Percentiles rank a stretch among this genome's conserved stretches.
Evolutionary conservation across 23 tunicate species (phyloP).

Genomic region (Clavelina lepadiformis): DNA sequence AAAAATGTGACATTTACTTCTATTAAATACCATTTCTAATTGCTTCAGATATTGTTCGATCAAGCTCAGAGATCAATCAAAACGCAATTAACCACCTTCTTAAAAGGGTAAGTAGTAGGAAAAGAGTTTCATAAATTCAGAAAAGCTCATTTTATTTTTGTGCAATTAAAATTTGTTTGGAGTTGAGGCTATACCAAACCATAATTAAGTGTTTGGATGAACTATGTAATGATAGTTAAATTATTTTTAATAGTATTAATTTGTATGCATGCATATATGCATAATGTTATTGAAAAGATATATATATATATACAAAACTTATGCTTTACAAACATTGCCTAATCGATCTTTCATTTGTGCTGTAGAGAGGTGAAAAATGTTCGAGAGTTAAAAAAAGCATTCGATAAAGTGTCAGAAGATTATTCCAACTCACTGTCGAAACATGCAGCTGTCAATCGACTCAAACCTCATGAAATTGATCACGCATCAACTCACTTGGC

Average conservation of each 20-base stretch:
- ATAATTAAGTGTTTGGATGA: no score
- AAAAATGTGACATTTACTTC: no score
- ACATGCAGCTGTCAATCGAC: slow-evolving; percentile 49
- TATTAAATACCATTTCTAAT: no score
- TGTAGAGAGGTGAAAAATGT: slow-evolving; percentile 65
- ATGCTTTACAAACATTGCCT: neutral
- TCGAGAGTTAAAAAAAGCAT: slow-evolving; percentile 60
- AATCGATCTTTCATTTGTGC: neutral
- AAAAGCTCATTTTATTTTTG: neutral
- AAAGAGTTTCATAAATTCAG: no score
- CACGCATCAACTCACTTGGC: slow-evolving; percentile 33
- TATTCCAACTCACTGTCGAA: slow-evolving; percentile 50
- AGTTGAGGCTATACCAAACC: no score
- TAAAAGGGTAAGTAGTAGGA: slow-evolving; percentile 85
- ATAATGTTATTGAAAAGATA: no score
- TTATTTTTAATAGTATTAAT: no score
- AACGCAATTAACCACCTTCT: slow-evolving; percentile 43
- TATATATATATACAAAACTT: neutral
- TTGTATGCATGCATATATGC: no score
- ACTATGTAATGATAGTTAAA: no score
- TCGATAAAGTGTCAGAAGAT: slow-evolving; percentile 77
- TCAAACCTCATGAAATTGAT: slow-evolving; percentile 70
- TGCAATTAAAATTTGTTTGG: neutral
- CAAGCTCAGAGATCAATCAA: slow-evolving; percentile 67
- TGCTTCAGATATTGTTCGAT: slow-evolving; percentile 39